Evolutionary conservation across 2,113 vertebrate species (phyloP).

Genomic region (Pseudorhombus dupliciocellatus): DNA sequence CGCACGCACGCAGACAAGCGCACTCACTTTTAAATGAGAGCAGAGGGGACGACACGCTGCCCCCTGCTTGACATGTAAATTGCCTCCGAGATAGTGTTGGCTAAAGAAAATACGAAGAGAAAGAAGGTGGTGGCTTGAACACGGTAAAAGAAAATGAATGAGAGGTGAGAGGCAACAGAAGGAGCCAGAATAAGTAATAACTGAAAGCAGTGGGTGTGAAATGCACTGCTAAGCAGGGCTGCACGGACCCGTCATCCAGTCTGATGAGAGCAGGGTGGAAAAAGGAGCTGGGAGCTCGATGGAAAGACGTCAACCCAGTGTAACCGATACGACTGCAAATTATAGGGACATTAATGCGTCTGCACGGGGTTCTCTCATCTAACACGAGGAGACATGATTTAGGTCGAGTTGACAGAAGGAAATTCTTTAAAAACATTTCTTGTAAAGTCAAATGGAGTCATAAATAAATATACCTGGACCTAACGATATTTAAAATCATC

Average conservation of each 20-base stretch:
- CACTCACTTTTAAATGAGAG: slow-evolving; percentile 43
- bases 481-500: neutral
- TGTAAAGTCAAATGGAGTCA: neutral
- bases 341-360: slow-evolving; percentile 12
- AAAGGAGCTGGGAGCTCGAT: too few species aligned
- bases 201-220: slow-evolving; percentile 58
- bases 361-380: slow-evolving; percentile 10
- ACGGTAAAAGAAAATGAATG: slow-evolving; percentile 60
- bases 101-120: slow-evolving; percentile 40
- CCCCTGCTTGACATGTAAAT: slow-evolving; percentile 74
- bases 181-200: slow-evolving; percentile 46
- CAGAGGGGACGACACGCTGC: slow-evolving; percentile 32
- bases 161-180: slow-evolving; percentile 55
- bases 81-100: slow-evolving; percentile 63
- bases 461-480: neutral
- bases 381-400: neutral
- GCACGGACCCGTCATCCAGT: slow-evolving; percentile 31
- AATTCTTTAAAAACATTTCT: neutral
- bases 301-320: slow-evolving; percentile 34
- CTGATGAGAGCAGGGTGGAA: slow-evolving; percentile 71
- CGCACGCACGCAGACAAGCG: slow-evolving; percentile 1
- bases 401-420: neutral
- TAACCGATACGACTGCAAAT: slow-evolving; percentile 19
- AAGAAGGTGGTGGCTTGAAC: slow-evolving; percentile 38
- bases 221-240: slow-evolving; percentile 45